phyloP scores from a whole-genome alignment of 2,113 vertebrate genomes.

The Rhinichthys klamathensis region DNA sequence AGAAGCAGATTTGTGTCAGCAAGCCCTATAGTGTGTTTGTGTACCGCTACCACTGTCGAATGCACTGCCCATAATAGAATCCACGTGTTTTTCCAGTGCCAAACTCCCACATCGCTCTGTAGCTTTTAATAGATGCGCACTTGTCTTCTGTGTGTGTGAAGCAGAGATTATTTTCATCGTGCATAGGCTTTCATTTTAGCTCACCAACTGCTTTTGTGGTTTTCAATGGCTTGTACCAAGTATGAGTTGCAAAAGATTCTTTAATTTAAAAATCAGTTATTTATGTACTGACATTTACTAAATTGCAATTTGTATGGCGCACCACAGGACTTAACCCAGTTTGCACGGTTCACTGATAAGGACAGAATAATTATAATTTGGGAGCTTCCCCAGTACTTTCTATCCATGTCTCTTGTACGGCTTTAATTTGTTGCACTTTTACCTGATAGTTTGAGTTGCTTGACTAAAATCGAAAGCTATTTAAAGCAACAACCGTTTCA shows the following conservation, averaged over 20 bases:
- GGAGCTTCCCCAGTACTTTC: background rate
- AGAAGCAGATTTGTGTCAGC: slow-evolving; percentile 54
- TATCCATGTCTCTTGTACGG: background rate
- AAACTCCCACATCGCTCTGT: slow-evolving; percentile 64
- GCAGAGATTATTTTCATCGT: slow-evolving; percentile 49
- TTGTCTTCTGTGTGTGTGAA: slow-evolving; percentile 72
- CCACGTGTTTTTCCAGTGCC: slow-evolving; percentile 38
- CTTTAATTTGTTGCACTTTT: slow-evolving; percentile 35
- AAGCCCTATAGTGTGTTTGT: slow-evolving; percentile 54
- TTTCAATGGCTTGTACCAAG: background rate
- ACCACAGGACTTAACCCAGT: slow-evolving; percentile 7
- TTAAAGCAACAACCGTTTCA: slow-evolving; percentile 58
- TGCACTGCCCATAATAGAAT: slow-evolving; percentile 45
- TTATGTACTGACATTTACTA: background rate
- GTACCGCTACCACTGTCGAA: slow-evolving; percentile 36
- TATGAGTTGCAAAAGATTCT: background rate
- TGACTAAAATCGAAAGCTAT: slow-evolving; percentile 55
- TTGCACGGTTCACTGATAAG: background rate
- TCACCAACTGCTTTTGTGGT: background rate
- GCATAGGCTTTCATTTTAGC: slow-evolving; percentile 14
- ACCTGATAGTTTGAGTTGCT: slow-evolving; percentile 34
- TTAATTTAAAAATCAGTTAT: slow-evolving; percentile 5
- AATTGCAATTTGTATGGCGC: background rate
- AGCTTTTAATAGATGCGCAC: slow-evolving; percentile 72
- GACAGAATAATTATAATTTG: slow-evolving; percentile 6